Base-by-base conservation (phyloP, 30 jellyfish, hydroid and myxozoan species). In the Chrysaora quinquecirrha region DNA sequence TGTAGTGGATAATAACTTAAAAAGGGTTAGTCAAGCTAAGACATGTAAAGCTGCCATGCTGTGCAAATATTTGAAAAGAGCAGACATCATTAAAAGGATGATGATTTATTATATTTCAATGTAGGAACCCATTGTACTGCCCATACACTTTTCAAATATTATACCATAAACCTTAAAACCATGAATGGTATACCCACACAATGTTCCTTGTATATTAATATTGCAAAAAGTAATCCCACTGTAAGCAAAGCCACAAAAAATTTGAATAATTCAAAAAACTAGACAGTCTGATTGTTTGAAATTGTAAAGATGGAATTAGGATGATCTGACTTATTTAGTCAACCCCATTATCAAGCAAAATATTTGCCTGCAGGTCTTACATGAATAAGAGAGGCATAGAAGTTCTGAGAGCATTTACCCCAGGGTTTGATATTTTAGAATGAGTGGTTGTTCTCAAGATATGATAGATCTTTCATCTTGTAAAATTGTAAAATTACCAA, bases 81-180 rank as follows among this genome's bases (percentile, higher is more conserved):
- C 73, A 82, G 84, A 82, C 85, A 56, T 46, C 80, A 70, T 70
- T 70, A 82, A 82, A 69, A 1, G 85, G 85, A 68, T 82, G 38
- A 82, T 64, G 92, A 82, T 82, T 82, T 70, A 82, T 82, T 82
- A 68, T 82, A 10, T 28, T 48, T 74, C 78, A 70, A 31, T 74
- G 64, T 38, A 52, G 75, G 85, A 80, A 30, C 70, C 38, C 85
- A 34, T 38, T 82, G 78, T 75, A 10, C 73, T 71, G 21, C 85
- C 67, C 92, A 49, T 70, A 34, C 64, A 81, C 92, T 71, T 62
- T 24, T 23, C 38, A 64, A 35, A 38, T 10, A 18, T 70, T 73
- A 82, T 66, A 47, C 30, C 47, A 54, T 46, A 27, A 64, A 73
- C 60, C 56, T 48, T 52, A 31, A 30, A n/a, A 80, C 83, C 24